Conservation (phyloP, 1,140 invertebrate species). For the Babylonia areolata region DNA sequence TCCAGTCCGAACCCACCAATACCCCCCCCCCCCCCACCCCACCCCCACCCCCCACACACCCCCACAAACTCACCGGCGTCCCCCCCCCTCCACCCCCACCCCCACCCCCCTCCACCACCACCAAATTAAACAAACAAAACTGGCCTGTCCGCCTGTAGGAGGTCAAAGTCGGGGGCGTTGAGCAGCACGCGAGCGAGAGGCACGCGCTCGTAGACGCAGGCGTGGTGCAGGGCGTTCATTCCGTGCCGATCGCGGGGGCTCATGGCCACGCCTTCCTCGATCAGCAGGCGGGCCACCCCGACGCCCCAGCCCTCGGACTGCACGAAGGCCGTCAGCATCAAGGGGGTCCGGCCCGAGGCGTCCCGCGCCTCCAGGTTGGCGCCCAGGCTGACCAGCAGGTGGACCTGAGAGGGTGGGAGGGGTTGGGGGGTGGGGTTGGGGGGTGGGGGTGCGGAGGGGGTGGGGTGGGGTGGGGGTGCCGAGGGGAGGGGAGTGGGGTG, state of each 20-base stretch:
- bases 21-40: no score
- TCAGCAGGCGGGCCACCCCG: slow-evolving; percentile 62
- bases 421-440: no score
- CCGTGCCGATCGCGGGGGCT: slow-evolving; percentile 59
- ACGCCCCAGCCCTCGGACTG: slow-evolving; percentile 65
- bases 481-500: no score
- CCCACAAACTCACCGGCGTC: no score
- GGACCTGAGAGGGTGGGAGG: no score
- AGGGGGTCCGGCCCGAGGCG: slow-evolving; percentile 55
- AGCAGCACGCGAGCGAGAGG: slow-evolving; percentile 62
- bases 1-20: no score
- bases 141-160: slow-evolving; percentile 57
- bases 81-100: no score
- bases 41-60: no score
- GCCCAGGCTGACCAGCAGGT: slow-evolving; percentile 63
- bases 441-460: no score
- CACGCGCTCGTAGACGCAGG: slow-evolving; percentile 62
- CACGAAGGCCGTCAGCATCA: slow-evolving; percentile 68
- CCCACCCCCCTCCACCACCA: no score
- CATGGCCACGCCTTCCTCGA: slow-evolving; percentile 67
- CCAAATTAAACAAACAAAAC: no score
- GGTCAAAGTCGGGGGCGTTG: slow-evolving; percentile 66
- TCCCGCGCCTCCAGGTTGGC: slow-evolving; percentile 61
- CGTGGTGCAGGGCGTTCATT: slow-evolving; percentile 70
- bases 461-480: no score